These are phyloP conservation scores for Neolamprologus sp. DNA, from an alignment of 2,113 vertebrate species.

Conservation along the genomic window DNA sequence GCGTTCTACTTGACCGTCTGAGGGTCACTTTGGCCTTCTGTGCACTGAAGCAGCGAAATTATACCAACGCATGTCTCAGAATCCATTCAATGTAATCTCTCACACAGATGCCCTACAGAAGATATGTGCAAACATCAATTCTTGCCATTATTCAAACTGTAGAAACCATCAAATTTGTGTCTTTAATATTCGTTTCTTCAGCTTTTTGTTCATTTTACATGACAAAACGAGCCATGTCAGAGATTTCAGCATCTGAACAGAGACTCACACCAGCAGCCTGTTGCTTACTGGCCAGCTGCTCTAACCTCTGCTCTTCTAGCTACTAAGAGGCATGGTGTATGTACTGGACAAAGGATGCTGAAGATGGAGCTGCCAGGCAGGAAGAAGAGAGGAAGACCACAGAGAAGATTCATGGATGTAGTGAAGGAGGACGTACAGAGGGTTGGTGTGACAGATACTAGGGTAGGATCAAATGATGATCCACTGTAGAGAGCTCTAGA, in stretches of 20 bases:
- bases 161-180: rapidly evolving
- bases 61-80: not conserved
- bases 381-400: not conserved
- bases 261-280: not conserved
- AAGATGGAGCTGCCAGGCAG: not conserved
- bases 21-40: not conserved
- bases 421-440: not conserved
- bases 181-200: rapidly evolving
- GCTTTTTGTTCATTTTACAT: not conserved
- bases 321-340: not conserved
- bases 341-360: rapidly evolving
- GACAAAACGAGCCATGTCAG: not conserved
- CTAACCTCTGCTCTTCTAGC: not conserved
- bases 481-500: not conserved
- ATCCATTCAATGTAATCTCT: not conserved
- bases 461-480: not conserved
- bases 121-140: not conserved
- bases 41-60: rapidly evolving
- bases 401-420: not conserved
- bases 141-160: not conserved
- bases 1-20: rapidly evolving
- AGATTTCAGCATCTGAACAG: not conserved
- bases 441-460: not conserved
- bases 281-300: not conserved
- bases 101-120: rapidly evolving